phyloP scores from a whole-genome alignment of 2,113 vertebrate species.

The Perca fluviatilis region DNA sequence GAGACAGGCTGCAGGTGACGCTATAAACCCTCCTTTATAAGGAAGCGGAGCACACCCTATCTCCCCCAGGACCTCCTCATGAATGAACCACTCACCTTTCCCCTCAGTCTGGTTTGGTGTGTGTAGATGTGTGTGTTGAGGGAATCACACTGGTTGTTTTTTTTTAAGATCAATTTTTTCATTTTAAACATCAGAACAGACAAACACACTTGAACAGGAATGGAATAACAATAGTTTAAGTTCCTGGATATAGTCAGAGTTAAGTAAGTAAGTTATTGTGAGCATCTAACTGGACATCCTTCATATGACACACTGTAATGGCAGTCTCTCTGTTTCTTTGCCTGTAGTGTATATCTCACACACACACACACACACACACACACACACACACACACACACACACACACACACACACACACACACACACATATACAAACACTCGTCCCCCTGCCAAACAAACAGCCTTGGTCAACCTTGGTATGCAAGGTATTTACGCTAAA shows the following conservation, averaged over 20 bases:
- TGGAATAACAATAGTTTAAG: slow-evolving; percentile 14
- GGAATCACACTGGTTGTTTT: slow-evolving; percentile 1
- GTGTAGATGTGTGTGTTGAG: slow-evolving; percentile 38
- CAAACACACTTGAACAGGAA: too few relatives aligned
- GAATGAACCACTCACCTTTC: slow-evolving; percentile 77
- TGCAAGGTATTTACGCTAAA: slow-evolving; percentile 72
- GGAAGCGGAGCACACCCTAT: slow-evolving; percentile 66
- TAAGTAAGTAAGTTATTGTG: not conserved
- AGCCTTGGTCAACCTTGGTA: slow-evolving; percentile 56
- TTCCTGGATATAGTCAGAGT: slow-evolving; percentile 24
- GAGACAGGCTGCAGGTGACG: slow-evolving; percentile 63
- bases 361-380: slow-evolving; percentile 19
- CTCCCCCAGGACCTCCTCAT: slow-evolving; percentile 74
- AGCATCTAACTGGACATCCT: not conserved
- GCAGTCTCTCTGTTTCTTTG: slow-evolving; percentile 12
- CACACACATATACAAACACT: slow-evolving; percentile 28
- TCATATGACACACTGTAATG: slow-evolving; percentile 5
- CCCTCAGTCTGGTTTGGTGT: slow-evolving; percentile 45
- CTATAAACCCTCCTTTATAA: slow-evolving; percentile 80
- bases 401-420: slow-evolving; percentile 28
- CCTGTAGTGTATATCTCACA: not conserved
- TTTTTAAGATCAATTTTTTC: too few relatives aligned
- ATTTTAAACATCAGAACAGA: too few relatives aligned
- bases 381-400: slow-evolving; percentile 5
- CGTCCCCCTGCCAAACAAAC: slow-evolving; percentile 60